These are phyloP conservation scores for Chromis chromis DNA, from an alignment of 2,797 vertebrate species.

Conservation along the genomic window DNA sequence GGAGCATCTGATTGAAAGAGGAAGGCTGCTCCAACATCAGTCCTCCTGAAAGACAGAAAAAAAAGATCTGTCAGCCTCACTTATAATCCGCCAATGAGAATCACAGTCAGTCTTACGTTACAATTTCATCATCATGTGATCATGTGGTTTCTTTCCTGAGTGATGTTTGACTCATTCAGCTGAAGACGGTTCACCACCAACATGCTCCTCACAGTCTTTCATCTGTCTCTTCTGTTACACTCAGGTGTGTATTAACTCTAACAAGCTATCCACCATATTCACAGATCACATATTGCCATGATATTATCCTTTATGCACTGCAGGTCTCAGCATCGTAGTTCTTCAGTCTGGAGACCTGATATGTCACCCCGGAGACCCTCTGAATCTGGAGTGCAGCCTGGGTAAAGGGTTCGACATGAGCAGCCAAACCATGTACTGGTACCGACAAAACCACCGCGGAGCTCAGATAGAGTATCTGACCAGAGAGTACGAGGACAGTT, in stretches of 20 bases:
- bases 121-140: not conserved
- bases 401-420: conserved; percentile 54
- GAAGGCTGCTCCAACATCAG: no score
- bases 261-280: no score
- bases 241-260: conserved; percentile 21
- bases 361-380: not conserved
- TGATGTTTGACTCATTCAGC: conserved; percentile 16
- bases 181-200: not conserved
- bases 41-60: no score
- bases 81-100: not conserved
- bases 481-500: conserved; percentile 5
- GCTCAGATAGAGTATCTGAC: conserved; percentile 58
- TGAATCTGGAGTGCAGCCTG: conserved; percentile 66
- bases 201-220: conserved; percentile 32
- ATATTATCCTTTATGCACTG: not conserved
- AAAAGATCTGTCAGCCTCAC: not conserved
- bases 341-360: conserved; percentile 49
- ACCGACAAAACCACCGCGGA: conserved; percentile 51
- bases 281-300: no score
- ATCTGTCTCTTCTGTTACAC: conserved; percentile 19
- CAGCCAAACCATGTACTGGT: conserved; percentile 78
- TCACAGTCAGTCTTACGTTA: not conserved
- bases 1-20: no score
- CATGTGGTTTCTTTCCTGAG: conserved; percentile 13
- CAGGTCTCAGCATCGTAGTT: conserved; percentile 56